Evolutionary conservation across 2,888 invertebrate species (phyloP), one percentile per base, ranked within the genome.

Genomic region (Julus scandinavius): DNA sequence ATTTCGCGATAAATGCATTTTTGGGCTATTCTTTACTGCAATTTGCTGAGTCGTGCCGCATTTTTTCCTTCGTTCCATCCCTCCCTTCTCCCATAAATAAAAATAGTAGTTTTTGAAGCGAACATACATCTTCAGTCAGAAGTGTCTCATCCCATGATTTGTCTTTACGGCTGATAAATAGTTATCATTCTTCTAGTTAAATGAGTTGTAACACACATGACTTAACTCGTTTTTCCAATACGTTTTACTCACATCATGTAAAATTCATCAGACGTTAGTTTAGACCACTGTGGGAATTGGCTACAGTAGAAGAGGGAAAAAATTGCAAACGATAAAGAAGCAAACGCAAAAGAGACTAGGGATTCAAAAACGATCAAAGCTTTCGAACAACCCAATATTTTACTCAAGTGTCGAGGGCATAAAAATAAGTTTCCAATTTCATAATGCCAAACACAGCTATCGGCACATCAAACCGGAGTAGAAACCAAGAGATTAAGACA

Each of bases 141-240:
- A 54, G 54, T 54, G 54, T 54, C 54, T 54, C 54, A 3, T 15
- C 15, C 54, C 54, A 54, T 54, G 54, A 54, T 54, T 54, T 54
- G 54, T 54, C 54, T 54, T 54, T 54, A 54, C 54, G 54, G 54
- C 54, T 54, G 54, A 54, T 17, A 54, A 54, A 54, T 54, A 54
- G 54, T 54, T 54, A 54, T 54, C 54, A 54, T 54, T 54, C 54
- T 54, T 54, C 54, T 54, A 54, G 54, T 54, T 54, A 54, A 54
- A 54, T 54, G 54, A 54, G 54, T 54, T 54, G 54, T 54, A 54
- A 54, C 54, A 54, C 54, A 54, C 54, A 45, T 45, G 54, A 54
- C 54, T 54, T 54, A 54, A 54, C 54, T 54, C 54, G 54, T 17
- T 54, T 54, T 54, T 54, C 54, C 54, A 17, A 54, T 54, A 54